Conservation (phyloP, 2,113 vertebrate species). For the Callospermophilus lateralis region DNA sequence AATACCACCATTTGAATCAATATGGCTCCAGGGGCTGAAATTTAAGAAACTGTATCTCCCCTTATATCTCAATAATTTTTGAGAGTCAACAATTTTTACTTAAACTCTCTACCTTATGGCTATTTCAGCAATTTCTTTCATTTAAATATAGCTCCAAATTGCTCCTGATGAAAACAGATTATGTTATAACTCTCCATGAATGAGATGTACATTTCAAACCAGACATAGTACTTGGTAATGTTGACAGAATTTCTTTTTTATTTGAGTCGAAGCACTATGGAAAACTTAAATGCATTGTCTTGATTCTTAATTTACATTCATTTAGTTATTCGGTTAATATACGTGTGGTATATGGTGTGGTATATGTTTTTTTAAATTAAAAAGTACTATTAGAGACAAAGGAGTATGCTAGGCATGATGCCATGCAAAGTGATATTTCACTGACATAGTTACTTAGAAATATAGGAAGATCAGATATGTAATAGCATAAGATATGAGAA, state of each 20-base stretch:
- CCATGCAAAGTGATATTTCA: not conserved
- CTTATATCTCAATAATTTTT: not conserved
- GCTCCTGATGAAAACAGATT: not conserved
- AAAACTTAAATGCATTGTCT: not conserved
- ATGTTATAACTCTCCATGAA: not conserved
- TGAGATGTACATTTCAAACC: slow-evolving; percentile 13
- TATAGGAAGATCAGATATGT: not conserved
- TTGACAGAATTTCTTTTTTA: not conserved
- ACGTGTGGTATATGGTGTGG: not conserved
- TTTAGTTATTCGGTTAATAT: not conserved
- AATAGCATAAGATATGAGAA: not conserved
- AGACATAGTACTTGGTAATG: not conserved
- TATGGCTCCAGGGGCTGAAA: not conserved
- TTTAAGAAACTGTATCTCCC: not conserved
- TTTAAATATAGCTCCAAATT: not conserved
- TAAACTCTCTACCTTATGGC: not conserved
- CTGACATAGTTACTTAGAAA: not conserved
- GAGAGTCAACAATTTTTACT: not conserved
- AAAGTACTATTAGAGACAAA: not conserved
- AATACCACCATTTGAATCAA: not conserved
- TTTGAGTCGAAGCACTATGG: not conserved
- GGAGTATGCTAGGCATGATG: not conserved
- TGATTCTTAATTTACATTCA: not conserved
- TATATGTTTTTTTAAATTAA: not conserved
- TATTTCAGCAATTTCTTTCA: not conserved